Evolutionary conservation across 2,113 vertebrate genomes (phyloP).

Genomic region (Jacana jacana): DNA sequence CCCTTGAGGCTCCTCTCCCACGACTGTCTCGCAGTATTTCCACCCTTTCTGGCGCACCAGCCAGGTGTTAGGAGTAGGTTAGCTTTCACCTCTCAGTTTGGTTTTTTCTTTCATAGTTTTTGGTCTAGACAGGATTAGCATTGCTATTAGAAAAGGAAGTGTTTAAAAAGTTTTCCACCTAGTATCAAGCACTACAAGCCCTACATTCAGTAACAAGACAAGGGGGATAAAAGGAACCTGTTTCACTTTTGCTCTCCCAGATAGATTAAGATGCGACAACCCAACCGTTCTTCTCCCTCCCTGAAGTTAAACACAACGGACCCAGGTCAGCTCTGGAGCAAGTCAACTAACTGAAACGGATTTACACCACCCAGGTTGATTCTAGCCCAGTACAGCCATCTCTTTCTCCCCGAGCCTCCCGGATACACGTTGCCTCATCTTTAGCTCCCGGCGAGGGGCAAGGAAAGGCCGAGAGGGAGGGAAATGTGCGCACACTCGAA

Average conservation of each 20-base stretch:
- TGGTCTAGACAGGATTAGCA: conserved; percentile 83
- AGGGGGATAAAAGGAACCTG: conserved; percentile 59
- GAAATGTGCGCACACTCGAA: conserved; percentile 20
- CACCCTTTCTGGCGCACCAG: conserved; percentile 41
- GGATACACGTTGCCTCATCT: neutral
- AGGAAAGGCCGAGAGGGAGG: conserved; percentile 31
- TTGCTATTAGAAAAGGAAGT: conserved; percentile 77
- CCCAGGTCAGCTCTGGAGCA: conserved; percentile 34
- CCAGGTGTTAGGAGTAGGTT: conserved; percentile 56
- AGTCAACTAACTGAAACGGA: neutral
- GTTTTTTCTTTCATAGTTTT: conserved; percentile 77
- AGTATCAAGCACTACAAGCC: conserved; percentile 78
- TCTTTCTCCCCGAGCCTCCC: neutral
- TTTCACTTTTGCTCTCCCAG: conserved; percentile 62
- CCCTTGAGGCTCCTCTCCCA: conserved; percentile 32
- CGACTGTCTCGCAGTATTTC: conserved; percentile 25
- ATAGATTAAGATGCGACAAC: conserved; percentile 39
- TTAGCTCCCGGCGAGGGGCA: conserved; percentile 15
- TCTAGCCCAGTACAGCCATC: neutral
- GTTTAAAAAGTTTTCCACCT: conserved; percentile 67
- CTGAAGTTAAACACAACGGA: neutral
- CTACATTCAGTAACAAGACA: conserved; percentile 85
- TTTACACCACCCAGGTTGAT: neutral
- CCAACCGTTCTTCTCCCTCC: conserved; percentile 13
- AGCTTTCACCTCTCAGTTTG: conserved; percentile 63